These are phyloP conservation scores for Halichondria panicea DNA, from an alignment of 37 sponge, comb jelly and placozoan species.

Conservation along the genomic window DNA sequence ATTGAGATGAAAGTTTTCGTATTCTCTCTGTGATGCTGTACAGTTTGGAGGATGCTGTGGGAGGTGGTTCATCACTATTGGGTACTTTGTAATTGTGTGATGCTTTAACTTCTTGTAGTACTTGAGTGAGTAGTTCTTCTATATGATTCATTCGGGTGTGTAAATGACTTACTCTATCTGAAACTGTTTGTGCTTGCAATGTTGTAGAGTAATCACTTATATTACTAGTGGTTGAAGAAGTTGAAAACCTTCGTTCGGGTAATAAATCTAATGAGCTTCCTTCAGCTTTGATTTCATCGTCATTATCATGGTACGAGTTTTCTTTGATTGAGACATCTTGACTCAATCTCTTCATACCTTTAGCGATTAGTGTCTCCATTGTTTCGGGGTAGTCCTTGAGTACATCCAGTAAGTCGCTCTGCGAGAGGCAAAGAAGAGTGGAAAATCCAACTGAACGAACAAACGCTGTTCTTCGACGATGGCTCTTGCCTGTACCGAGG, in stretches of 20 bases:
- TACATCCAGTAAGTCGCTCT: conserved; percentile 62
- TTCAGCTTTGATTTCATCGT: background rate
- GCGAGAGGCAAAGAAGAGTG: conserved; percentile 59
- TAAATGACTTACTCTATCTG: conserved; percentile 13
- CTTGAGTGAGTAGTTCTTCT: background rate
- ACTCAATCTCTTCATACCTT: conserved; percentile 34
- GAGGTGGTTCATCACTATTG: background rate
- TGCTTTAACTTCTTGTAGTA: background rate
- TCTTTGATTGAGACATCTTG: background rate
- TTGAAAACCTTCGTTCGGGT: background rate
- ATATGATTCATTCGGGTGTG: background rate
- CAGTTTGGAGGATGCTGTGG: no score
- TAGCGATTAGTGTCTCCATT: conserved; percentile 30
- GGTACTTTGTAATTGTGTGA: background rate
- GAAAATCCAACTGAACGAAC: conserved; percentile 79
- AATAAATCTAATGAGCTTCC: background rate
- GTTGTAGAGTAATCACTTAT: background rate
- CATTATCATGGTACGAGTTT: background rate
- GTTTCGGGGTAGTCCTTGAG: conserved; percentile 64
- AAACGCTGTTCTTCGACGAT: conserved; percentile 55
- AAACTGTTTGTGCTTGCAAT: background rate
- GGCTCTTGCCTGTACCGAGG: conserved; percentile 48
- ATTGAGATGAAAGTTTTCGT: conserved; percentile 22
- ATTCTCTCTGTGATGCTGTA: background rate
- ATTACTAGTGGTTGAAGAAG: background rate